phyloP scores from a whole-genome alignment of 2,797 vertebrate genomes.

The Liparis tanakae region DNA sequence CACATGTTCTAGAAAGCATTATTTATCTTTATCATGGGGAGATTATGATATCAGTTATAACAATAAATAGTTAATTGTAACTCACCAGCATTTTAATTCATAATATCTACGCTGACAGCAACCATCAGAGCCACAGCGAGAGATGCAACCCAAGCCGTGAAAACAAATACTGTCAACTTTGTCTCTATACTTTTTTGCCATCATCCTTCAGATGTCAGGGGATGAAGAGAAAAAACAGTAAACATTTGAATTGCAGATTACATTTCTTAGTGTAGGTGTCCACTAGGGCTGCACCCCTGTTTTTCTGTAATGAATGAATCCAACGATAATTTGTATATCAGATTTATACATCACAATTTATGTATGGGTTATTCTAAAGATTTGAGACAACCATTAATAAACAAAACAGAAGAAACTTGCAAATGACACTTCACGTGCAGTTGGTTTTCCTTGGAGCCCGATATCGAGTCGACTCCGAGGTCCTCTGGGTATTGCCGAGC shows the following conservation, averaged over 20 bases:
- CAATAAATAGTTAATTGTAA: constrained; percentile 4
- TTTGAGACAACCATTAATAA: neutral
- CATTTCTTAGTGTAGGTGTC: neutral
- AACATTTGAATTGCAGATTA: neutral
- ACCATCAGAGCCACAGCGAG: neutral
- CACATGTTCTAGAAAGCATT: no score
- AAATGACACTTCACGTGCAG: constrained; percentile 8
- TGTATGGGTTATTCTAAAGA: no score
- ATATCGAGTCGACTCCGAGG: constrained; percentile 26
- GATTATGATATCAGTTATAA: neutral
- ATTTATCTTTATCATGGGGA: neutral
- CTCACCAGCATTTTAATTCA: neutral
- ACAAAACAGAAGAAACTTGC: neutral
- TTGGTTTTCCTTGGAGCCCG: constrained; percentile 15
- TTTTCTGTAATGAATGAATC: no score
- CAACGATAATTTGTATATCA: no score
- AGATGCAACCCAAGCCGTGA: neutral
- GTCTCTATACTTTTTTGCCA: neutral
- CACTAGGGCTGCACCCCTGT: no score
- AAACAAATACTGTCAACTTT: neutral
- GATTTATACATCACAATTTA: no score
- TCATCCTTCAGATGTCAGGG: neutral
- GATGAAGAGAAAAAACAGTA: neutral
- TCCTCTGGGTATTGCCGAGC: constrained; percentile 47
- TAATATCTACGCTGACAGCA: constrained; percentile 19